Evolutionary conservation across 2,113 vertebrate species (phyloP), one percentile per base, ranked within the genome.

Genomic region (Sturnira hondurensis): DNA sequence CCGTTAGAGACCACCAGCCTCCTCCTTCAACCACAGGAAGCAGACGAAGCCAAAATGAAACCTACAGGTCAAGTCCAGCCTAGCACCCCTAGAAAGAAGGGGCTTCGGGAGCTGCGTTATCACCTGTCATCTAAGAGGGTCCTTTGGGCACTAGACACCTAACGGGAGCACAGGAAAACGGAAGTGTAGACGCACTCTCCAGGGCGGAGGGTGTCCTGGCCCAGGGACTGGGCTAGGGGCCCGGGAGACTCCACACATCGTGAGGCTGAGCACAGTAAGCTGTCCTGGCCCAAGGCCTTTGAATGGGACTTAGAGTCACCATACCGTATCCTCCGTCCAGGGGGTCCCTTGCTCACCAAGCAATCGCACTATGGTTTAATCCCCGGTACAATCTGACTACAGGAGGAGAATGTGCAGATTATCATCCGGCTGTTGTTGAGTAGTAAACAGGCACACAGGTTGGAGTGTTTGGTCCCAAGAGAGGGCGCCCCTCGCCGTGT

Each of bases 371-470:
- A 58, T 0, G 16, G 45, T 5, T 7, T 15, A 56, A 36, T 31
- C n/a, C 12, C n/a, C 16, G 3, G 0, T 1, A 15, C 3, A 3
- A 14, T 28, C 1, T 70, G 17, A 45, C 58, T 36, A 12, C 2
- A 14, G 54, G 54, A 33, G 20, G 14, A 67, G 13, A 67, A 20
- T 0, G 5, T 1, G 11, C 26, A 4, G 58, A 24, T n/a, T 4
- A 9, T 1, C 58, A 26, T 7, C 7, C 1, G 7, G 52, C 74
- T 45, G 1, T 2, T 24, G 36, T n/a, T 13, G n/a, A 56, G 80
- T 22, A 33, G 63, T 20, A 67, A 9, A 13, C 13, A 7, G 19
- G 54, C 41, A 15, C 12, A 24, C 2, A 10, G 41, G 38, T 47
- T 38, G 31, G 17, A 7, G 28, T 4, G 8, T 8, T 10, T 13